Evolutionary conservation across 2,113 vertebrate genomes (phyloP).

Genomic region (Poeciliopsis retropinna): DNA sequence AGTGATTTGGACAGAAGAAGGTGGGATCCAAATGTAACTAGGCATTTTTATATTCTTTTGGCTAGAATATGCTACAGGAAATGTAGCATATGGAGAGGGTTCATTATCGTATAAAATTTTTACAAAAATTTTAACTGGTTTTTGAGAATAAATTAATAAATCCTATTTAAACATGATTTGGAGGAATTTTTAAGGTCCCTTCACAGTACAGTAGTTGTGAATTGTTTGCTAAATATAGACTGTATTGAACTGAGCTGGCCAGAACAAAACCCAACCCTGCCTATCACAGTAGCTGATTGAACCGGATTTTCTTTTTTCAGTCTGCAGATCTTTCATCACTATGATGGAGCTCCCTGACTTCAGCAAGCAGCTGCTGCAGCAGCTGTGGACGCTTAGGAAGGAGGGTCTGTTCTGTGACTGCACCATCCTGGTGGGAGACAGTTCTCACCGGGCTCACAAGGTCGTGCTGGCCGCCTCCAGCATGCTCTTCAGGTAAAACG

Average conservation of each 20-base stretch:
- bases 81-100: too few species aligned
- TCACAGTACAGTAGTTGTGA: too few species aligned
- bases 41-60: too few species aligned
- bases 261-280: neutral
- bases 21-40: too few species aligned
- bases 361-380: slow-evolving; percentile 87
- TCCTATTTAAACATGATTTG: too few species aligned
- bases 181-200: too few species aligned
- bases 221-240: neutral
- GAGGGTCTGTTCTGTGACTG: slow-evolving; percentile 89
- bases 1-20: too few species aligned
- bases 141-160: too few species aligned
- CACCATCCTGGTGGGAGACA: slow-evolving; percentile 82
- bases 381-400: slow-evolving; percentile 84
- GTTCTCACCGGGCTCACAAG: slow-evolving; percentile 86
- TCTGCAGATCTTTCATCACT: neutral
- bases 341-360: slow-evolving; percentile 88
- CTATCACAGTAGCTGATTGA: neutral
- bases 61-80: too few species aligned
- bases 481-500: slow-evolving; percentile 83
- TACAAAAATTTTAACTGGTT: too few species aligned
- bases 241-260: neutral
- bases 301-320: neutral
- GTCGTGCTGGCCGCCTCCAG: slow-evolving; percentile 89
- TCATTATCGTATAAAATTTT: too few species aligned